Conservation (phyloP, 2,888 invertebrate genomes). For the Quadroppia sp. region DNA sequence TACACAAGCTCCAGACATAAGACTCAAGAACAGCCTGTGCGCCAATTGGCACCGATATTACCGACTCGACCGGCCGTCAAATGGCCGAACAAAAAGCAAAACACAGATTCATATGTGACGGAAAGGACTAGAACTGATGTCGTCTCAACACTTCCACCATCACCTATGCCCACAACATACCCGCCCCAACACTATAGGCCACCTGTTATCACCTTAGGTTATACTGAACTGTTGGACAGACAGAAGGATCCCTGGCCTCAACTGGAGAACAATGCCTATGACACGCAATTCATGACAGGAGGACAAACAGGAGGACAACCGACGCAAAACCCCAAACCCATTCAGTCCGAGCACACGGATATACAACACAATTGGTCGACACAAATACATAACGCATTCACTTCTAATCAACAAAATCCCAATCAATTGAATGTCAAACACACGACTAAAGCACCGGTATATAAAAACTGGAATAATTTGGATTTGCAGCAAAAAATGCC, state of each 20-base stretch:
- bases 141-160: background rate
- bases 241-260: background rate
- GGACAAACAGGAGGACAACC: background rate
- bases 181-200: background rate
- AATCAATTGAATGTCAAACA: background rate
- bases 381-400: background rate
- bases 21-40: background rate
- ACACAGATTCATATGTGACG: background rate
- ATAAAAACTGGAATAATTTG: background rate
- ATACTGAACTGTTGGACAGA: no score
- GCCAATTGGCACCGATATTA: background rate
- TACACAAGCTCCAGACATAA: background rate
- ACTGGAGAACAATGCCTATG: background rate
- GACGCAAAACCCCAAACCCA: background rate
- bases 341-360: background rate
- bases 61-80: background rate
- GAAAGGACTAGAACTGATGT: background rate
- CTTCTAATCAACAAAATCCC: background rate
- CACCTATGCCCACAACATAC: background rate
- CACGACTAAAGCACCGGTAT: background rate
- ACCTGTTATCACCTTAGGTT: no score
- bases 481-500: background rate
- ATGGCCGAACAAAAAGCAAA: slow-evolving; percentile 8
- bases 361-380: background rate
- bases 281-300: background rate